Conservation (phyloP, 2,888 invertebrate genomes). For the Plebejus anna region DNA sequence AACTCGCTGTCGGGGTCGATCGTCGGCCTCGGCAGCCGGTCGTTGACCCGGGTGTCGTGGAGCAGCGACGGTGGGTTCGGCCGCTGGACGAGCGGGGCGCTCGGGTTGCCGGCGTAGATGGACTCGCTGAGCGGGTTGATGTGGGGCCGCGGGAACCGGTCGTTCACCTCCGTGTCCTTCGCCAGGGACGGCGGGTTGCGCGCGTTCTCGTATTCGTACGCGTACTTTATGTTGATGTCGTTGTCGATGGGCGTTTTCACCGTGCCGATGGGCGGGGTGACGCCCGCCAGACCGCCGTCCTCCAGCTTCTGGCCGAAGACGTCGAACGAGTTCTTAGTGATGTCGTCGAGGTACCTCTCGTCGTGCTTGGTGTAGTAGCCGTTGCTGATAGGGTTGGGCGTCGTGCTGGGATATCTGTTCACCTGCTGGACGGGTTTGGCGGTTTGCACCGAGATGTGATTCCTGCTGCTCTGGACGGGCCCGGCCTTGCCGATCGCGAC, state of each 20-base stretch:
- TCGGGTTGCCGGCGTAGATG: constrained; percentile 51
- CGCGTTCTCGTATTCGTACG: constrained; percentile 65
- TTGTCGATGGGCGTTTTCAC: constrained; percentile 72
- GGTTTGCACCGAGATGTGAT: constrained; percentile 59
- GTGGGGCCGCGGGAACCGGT: constrained; percentile 82
- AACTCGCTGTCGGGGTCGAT: constrained; percentile 86
- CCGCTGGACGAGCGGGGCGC: constrained; percentile 56
- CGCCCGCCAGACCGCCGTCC: constrained; percentile 66
- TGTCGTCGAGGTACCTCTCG: constrained; percentile 84
- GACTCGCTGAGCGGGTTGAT: constrained; percentile 85
- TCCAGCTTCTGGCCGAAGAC: constrained; percentile 85
- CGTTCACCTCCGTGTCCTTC: constrained; percentile 86
- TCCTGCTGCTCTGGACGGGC: constrained; percentile 54
- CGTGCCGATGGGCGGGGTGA: constrained; percentile 68
- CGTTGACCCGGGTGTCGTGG: constrained; percentile 86
- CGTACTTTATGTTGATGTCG: constrained; percentile 78
- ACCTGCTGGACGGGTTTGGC: constrained; percentile 58
- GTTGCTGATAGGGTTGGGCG: constrained; percentile 79
- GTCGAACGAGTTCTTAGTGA: constrained; percentile 86
- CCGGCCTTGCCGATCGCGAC: constrained; percentile 52
- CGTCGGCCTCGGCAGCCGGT: constrained; percentile 82
- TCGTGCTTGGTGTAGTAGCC: constrained; percentile 84
- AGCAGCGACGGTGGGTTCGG: constrained; percentile 73
- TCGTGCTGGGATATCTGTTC: constrained; percentile 64
- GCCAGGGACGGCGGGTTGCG: constrained; percentile 74